Evolutionary conservation across 2,113 vertebrate species (phyloP).

Genomic region (Anguilla rostrata): DNA sequence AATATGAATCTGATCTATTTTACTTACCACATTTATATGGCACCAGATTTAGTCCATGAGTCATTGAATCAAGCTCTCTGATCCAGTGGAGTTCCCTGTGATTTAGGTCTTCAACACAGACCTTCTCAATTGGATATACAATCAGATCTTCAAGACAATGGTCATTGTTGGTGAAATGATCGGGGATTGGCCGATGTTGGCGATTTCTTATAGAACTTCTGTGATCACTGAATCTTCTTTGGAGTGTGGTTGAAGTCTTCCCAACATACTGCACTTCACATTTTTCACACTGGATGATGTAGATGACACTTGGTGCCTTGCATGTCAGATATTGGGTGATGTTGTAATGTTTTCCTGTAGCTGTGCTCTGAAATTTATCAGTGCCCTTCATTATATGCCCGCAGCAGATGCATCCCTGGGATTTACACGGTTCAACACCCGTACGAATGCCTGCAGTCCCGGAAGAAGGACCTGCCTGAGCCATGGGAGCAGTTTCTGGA

Average conservation of each 20-base stretch:
- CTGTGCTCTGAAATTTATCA: no score
- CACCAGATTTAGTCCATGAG: neutral
- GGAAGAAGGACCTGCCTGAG: no score
- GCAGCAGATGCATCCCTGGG: no score
- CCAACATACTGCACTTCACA: neutral
- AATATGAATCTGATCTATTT: neutral
- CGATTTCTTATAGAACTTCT: neutral
- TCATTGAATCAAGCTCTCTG: neutral
- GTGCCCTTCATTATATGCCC: no score
- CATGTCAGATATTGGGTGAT: no score
- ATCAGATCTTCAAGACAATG: neutral
- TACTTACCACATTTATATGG: neutral
- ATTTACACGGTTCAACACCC: no score
- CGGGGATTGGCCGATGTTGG: neutral
- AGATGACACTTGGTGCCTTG: neutral
- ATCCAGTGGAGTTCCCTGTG: neutral
- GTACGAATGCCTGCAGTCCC: no score
- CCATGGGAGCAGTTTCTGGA: neutral
- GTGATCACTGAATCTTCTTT: neutral
- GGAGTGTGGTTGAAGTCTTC: neutral
- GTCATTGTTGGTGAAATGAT: conserved; percentile 7
- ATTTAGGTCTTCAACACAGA: neutral
- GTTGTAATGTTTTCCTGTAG: no score
- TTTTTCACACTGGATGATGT: conserved; percentile 3
- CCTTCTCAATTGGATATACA: conserved; percentile 20